These are phyloP conservation scores for Chaenodraco wilsoni DNA, from an alignment of 2,797 vertebrate species.

Conservation along the genomic window DNA sequence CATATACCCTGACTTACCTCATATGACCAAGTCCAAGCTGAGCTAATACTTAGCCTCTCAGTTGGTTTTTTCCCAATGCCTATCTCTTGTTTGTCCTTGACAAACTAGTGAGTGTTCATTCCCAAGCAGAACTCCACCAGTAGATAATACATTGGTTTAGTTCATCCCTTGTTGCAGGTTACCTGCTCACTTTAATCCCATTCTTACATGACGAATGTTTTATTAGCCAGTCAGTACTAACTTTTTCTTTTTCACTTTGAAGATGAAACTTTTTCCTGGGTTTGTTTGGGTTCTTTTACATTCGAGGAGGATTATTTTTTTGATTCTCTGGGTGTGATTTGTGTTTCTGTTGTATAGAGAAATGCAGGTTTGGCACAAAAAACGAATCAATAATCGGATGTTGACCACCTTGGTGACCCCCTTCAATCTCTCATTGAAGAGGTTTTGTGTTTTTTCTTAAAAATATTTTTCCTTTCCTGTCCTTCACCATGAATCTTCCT, in stretches of 20 bases:
- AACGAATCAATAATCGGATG: conserved; percentile 40
- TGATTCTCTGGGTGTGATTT: conserved; percentile 39
- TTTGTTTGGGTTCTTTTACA: neutral
- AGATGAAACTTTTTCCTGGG: neutral
- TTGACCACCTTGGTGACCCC: conserved; percentile 35
- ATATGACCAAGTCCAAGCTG: conserved; percentile 5
- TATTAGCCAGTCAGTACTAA: neutral
- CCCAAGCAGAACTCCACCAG: conserved; percentile 33
- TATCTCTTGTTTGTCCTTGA: conserved; percentile 48
- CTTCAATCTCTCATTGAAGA: conserved; percentile 42
- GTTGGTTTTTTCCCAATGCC: no score
- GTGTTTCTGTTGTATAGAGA: conserved; percentile 21
- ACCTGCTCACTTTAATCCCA: conserved; percentile 28
- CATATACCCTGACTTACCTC: conserved; percentile 2
- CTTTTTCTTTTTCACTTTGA: no score
- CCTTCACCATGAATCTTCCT: conserved; percentile 25
- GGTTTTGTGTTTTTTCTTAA: conserved; percentile 7
- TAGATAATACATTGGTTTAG: conserved; percentile 55
- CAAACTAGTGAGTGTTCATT: conserved; percentile 55
- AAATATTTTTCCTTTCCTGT: conserved; percentile 30
- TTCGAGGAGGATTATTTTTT: conserved; percentile 19
- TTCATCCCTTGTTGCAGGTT: conserved; percentile 3
- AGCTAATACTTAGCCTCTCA: conserved; percentile 2
- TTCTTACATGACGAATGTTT: conserved; percentile 34
- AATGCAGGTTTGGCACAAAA: conserved; percentile 26